Percentiles rank a stretch among this genome's conserved stretches.
These are phyloP conservation scores for Homarus gammarus DNA, from an alignment of 2,888 invertebrate genomes.

Conservation along the genomic window DNA sequence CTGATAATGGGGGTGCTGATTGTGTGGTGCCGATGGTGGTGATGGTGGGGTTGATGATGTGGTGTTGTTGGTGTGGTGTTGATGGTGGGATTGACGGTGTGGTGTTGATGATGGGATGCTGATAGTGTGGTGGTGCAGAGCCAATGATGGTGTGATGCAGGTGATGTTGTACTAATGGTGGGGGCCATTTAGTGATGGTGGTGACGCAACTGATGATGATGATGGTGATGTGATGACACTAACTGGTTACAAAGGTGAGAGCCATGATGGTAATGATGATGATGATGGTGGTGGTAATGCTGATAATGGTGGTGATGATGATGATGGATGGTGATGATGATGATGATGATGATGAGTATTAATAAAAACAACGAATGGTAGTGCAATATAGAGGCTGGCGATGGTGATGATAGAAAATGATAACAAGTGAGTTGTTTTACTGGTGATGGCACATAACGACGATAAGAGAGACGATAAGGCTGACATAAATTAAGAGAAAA, in stretches of 20 bases:
- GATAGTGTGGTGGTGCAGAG: neutral
- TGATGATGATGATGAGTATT: conserved; percentile 16
- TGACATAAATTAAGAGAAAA: too few species aligned
- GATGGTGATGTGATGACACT: neutral
- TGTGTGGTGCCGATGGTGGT: neutral
- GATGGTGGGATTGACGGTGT: neutral
- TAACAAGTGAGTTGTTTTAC: too few species aligned
- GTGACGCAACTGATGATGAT: neutral
- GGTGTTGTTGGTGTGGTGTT: neutral
- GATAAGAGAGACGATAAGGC: too few species aligned
- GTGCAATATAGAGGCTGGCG: too few species aligned
- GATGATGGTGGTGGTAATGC: conserved; percentile 11
- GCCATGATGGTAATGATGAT: conserved; percentile 1
- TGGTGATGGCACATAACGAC: too few species aligned
- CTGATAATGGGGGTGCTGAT: neutral
- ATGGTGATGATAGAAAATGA: too few species aligned
- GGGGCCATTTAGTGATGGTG: neutral
- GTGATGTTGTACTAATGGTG: neutral
- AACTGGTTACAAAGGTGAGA: neutral
- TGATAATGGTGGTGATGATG: neutral
- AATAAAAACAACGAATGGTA: too few species aligned
- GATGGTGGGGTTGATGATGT: neutral
- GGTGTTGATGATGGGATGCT: neutral
- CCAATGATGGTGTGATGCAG: neutral
- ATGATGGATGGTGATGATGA: neutral